Percentiles rank a stretch among this genome's conserved stretches.
phyloP scores from a whole-genome alignment of 2,888 invertebrate genomes.

The Siphlonurus alternatus region DNA sequence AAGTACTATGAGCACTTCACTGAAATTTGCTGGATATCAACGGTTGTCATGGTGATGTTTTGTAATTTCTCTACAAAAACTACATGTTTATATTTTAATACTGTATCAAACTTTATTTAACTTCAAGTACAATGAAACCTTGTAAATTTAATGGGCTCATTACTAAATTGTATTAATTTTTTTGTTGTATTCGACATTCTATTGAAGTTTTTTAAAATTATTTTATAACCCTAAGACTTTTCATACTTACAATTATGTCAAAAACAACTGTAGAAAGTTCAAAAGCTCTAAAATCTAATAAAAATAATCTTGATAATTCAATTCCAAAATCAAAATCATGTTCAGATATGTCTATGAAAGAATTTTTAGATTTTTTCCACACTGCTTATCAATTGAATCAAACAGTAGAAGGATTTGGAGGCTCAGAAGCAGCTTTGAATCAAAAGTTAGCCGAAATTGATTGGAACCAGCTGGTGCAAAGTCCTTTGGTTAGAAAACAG shows the following conservation, averaged over 20 bases:
- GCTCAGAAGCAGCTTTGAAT: constrained; percentile 6
- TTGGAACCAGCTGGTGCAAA: constrained; percentile 30
- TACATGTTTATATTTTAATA: background rate
- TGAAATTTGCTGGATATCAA: background rate
- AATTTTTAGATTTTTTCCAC: constrained; percentile 54
- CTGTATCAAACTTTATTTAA: too few species aligned
- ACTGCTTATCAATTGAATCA: constrained; percentile 47
- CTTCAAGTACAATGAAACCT: too few species aligned
- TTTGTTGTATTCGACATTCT: too few species aligned
- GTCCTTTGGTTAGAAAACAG: constrained; percentile 13
- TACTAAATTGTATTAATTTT: too few species aligned
- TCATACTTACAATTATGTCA: too few species aligned
- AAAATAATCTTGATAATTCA: background rate
- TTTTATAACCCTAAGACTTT: too few species aligned
- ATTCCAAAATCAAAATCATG: background rate
- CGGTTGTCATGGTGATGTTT: background rate
- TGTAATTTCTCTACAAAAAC: too few species aligned
- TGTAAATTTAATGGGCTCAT: too few species aligned
- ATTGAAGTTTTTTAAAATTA: too few species aligned
- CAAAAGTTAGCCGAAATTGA: constrained; percentile 25
- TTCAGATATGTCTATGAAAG: constrained; percentile 45
- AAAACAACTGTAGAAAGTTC: background rate
- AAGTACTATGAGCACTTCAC: background rate
- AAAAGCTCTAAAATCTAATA: background rate
- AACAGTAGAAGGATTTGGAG: constrained; percentile 14